These are phyloP conservation scores for Drosophila borealis DNA, from an alignment of 2,888 invertebrate species.

Conservation along the genomic window DNA sequence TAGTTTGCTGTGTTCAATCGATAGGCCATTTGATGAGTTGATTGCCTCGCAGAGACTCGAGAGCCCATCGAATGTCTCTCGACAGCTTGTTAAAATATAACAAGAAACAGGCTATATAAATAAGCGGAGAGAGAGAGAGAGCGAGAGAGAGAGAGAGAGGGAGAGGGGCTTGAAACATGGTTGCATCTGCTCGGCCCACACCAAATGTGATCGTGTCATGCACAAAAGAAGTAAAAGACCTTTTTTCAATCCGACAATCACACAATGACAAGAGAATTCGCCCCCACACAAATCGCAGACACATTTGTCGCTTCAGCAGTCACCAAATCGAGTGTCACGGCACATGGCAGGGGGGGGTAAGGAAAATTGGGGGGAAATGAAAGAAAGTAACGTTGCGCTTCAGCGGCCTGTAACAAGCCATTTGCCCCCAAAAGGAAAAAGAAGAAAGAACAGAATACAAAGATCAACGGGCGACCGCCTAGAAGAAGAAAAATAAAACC, in stretches of 20 bases:
- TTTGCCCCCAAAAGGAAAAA: conserved; percentile 18
- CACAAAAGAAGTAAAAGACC: conserved; percentile 27
- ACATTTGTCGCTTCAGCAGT: conserved; percentile 75
- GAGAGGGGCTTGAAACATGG: conserved; percentile 18
- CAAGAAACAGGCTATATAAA: neutral
- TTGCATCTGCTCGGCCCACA: conserved; percentile 40
- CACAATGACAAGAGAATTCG: conserved; percentile 53
- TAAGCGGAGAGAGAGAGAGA: conserved; percentile 11
- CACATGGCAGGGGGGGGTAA: neutral
- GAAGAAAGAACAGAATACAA: conserved; percentile 3
- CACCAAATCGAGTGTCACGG: conserved; percentile 41
- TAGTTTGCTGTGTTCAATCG: conserved; percentile 36
- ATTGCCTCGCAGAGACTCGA: conserved; percentile 31
- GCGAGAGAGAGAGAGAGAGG: neutral
- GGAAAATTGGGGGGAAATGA: neutral
- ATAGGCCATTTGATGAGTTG: conserved; percentile 48
- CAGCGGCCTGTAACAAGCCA: conserved; percentile 62
- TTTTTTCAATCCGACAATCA: conserved; percentile 41
- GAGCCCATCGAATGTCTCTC: conserved; percentile 42
- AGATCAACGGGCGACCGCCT: conserved; percentile 44
- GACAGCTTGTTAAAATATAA: conserved; percentile 59
- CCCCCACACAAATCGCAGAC: conserved; percentile 61
- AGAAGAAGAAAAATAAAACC: conserved; percentile 14
- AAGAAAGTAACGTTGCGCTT: conserved; percentile 66
- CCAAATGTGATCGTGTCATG: conserved; percentile 49